A percentile compares a stretch with the other conserved stretches of the same genome.
Conservation (phyloP, 1,140 invertebrate genomes). For the Dinoponera quadriceps region DNA sequence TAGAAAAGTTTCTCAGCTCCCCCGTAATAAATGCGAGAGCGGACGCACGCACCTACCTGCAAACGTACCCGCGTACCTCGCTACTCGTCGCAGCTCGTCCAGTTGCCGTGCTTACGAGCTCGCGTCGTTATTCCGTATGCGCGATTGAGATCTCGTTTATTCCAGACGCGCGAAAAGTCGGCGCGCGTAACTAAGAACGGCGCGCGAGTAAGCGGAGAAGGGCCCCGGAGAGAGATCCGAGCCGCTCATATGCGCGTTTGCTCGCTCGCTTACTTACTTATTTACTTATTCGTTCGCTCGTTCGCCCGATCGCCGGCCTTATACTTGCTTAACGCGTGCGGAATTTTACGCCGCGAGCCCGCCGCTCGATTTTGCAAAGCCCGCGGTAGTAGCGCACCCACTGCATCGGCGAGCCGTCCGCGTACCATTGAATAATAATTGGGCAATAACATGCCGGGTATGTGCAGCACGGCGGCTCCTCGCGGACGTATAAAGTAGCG, state of each 20-base stretch:
- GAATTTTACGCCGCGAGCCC: constrained; percentile 50
- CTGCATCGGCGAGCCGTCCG: constrained; percentile 23
- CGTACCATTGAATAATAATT: constrained; percentile 66
- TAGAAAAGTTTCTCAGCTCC: no score
- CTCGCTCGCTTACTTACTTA: background rate
- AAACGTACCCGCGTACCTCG: background rate
- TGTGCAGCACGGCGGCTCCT: constrained; percentile 1
- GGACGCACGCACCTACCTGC: constrained; percentile 21
- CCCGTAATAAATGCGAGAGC: background rate
- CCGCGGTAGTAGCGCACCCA: constrained; percentile 15
- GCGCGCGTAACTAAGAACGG: constrained; percentile 47
- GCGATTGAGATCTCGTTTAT: constrained; percentile 72
- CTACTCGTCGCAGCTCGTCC: constrained; percentile 58
- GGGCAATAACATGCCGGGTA: constrained; percentile 57
- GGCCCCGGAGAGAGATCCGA: background rate
- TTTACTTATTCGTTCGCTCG: background rate
- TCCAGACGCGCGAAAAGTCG: constrained; percentile 56
- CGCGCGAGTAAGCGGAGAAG: constrained; percentile 22
- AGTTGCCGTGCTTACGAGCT: constrained; percentile 67
- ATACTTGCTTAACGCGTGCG: constrained; percentile 5
- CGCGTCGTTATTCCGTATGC: constrained; percentile 68
- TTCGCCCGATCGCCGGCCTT: constrained; percentile 15
- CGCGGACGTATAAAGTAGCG: constrained; percentile 38
- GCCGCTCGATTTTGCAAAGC: constrained; percentile 9
- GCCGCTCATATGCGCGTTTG: background rate